Evolutionary conservation across 2,113 vertebrate genomes (phyloP).

Genomic region (Nothobranchius kuhntae): DNA sequence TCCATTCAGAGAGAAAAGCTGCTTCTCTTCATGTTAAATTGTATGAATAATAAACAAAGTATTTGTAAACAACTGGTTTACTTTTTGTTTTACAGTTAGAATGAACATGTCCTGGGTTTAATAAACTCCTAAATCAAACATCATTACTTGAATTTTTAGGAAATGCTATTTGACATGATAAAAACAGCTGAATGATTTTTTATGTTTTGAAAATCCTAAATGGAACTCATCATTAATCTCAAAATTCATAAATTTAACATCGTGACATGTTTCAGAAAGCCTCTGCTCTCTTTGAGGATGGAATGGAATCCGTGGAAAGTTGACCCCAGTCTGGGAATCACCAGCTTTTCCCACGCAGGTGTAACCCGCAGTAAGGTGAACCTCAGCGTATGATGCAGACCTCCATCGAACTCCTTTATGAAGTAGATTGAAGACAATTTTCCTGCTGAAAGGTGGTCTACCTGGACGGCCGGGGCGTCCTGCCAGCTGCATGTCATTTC

Average conservation of each 20-base stretch:
- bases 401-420: constrained; percentile 72
- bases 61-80: too few species aligned
- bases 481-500: constrained; percentile 86
- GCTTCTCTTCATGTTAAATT: background rate
- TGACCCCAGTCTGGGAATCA: constrained; percentile 13
- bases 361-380: constrained; percentile 37
- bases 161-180: too few species aligned
- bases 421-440: constrained; percentile 85
- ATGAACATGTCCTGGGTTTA: too few species aligned
- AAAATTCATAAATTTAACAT: too few species aligned
- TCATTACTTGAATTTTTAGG: too few species aligned
- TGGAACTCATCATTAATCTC: too few species aligned
- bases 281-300: background rate
- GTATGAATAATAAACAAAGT: background rate
- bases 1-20: constrained; percentile 3
- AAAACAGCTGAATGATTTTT: too few species aligned
- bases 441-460: constrained; percentile 88
- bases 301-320: constrained; percentile 6
- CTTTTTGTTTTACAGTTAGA: background rate
- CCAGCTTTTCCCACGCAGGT: constrained; percentile 61
- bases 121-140: too few species aligned
- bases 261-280: too few species aligned
- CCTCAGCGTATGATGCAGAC: constrained; percentile 46
- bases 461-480: constrained; percentile 74
- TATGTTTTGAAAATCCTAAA: too few species aligned